Evolutionary conservation across 2,113 vertebrate genomes (phyloP), one percentile per base, ranked within the genome.

Genomic region (Emberiza fucata): DNA sequence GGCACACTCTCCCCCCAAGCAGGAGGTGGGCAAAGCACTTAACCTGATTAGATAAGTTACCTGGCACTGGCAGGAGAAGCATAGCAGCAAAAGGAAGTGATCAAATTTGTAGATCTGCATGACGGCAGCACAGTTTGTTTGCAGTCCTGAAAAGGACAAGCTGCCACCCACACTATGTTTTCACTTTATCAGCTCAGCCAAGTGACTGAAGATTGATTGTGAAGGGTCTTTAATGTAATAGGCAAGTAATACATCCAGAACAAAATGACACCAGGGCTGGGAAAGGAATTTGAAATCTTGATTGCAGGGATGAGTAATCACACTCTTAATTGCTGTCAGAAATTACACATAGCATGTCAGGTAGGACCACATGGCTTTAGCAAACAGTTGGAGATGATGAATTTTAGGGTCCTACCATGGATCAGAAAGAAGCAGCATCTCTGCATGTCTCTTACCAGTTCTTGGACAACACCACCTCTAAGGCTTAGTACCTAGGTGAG

Each of bases 401-500:
- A 63, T 92, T 79, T 28, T 5, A 57, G 44, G 24, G 4, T 82
- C 3, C 33, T 90, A 35, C 29, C 1, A 16, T 19, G 5, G 12
- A 68, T 44, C 40, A 72, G 27, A 86, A 92, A 68, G 33, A 42
- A 86, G 24, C 5, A 86, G 16, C 6, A 28, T 25, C 11, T 60
- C 66, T 82, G 28, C 9, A 22, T 24, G 19, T 66, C 40, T 73
- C 39, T 75, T 23, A 40, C 3, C 19, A 71, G 25, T 19, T 21
- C 42, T 65, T 69, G 25, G 22, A 48, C 15, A 64, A 11, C 77
- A 65, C 4, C 1, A 1, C 6, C 15, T 77, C 31, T 40, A 89
- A 63, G 37, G 23, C 3, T 73, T 35, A 39, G 9, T 8, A n/a
- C 0, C 0, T 14, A 44, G 4, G 12, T 39, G 18, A 19, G 25